Evolutionary conservation across 2,888 invertebrate species (phyloP).

Genomic region (Ypsolopha sequella): DNA sequence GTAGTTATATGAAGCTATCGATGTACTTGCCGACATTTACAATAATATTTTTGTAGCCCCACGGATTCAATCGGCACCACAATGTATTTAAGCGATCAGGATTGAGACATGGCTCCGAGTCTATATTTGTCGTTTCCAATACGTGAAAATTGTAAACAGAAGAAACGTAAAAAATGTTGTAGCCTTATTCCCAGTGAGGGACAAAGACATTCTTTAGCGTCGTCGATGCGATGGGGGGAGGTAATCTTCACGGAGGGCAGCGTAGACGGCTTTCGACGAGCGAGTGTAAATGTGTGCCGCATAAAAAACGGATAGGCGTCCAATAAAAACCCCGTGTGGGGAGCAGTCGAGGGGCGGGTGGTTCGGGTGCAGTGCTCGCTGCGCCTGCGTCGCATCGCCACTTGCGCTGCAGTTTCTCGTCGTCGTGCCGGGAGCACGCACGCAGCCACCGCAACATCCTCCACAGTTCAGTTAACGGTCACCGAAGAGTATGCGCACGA

Average conservation of each 20-base stretch:
- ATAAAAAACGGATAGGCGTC: constrained; percentile 64
- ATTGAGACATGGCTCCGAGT: not conserved
- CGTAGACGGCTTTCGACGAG: constrained; percentile 54
- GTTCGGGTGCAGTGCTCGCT: constrained; percentile 47
- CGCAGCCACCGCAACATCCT: constrained; percentile 44
- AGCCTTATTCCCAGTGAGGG: constrained; percentile 20
- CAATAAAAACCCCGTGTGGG: constrained; percentile 65
- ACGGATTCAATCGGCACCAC: not conserved
- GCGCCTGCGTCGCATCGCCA: constrained; percentile 25
- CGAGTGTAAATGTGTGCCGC: constrained; percentile 46
- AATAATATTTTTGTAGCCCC: not conserved
- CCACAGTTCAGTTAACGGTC: constrained; percentile 16
- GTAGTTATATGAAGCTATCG: not conserved
- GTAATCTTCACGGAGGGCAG: constrained; percentile 55
- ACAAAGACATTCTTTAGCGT: constrained; percentile 54
- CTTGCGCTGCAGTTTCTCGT: constrained; percentile 45
- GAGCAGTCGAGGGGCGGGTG: constrained; percentile 61
- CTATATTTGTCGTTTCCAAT: constrained; percentile 5
- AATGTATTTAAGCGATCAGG: no score
- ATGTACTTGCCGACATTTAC: not conserved
- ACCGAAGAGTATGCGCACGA: constrained; percentile 29
- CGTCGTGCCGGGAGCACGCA: constrained; percentile 61
- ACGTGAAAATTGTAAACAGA: constrained; percentile 23
- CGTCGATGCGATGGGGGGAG: constrained; percentile 32
- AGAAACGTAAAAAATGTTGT: constrained; percentile 20